These are phyloP conservation scores for Ascidia mentula DNA, from an alignment of 23 tunicate genomes.

Conservation along the genomic window DNA sequence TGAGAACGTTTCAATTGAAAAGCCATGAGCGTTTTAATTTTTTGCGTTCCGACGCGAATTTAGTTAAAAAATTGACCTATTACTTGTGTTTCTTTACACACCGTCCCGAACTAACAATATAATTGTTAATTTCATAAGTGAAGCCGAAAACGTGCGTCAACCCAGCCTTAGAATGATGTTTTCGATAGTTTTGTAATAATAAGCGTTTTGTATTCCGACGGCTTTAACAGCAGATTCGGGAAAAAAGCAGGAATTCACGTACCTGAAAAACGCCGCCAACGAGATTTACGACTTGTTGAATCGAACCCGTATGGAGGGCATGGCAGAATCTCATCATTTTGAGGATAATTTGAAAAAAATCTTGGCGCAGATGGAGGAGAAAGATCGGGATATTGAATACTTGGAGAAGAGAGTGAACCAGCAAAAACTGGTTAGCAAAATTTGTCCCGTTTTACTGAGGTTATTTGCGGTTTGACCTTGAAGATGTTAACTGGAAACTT, in stretches of 20 bases:
- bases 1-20: too few species aligned
- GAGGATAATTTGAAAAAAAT: slow-evolving; percentile 60
- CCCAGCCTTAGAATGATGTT: background rate
- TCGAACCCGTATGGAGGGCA: slow-evolving; percentile 55
- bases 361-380: slow-evolving; percentile 39
- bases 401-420: slow-evolving; percentile 38
- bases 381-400: slow-evolving; percentile 37
- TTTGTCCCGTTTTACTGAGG: too few species aligned
- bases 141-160: too few species aligned
- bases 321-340: slow-evolving; percentile 71
- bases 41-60: too few species aligned
- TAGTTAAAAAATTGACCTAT: too few species aligned
- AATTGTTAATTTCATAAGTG: too few species aligned
- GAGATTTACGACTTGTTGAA: slow-evolving; percentile 71
- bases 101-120: too few species aligned
- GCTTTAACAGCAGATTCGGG: background rate
- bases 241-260: slow-evolving; percentile 48
- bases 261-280: slow-evolving; percentile 73
- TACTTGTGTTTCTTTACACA: too few species aligned
- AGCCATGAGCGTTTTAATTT: too few species aligned
- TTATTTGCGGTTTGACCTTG: too few species aligned
- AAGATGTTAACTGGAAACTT: too few species aligned
- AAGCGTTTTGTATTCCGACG: too few species aligned
- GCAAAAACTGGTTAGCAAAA: slow-evolving; percentile 32
- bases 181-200: background rate